phyloP scores from a whole-genome alignment of 2,888 invertebrate genomes.

The Plusia festucae region DNA sequence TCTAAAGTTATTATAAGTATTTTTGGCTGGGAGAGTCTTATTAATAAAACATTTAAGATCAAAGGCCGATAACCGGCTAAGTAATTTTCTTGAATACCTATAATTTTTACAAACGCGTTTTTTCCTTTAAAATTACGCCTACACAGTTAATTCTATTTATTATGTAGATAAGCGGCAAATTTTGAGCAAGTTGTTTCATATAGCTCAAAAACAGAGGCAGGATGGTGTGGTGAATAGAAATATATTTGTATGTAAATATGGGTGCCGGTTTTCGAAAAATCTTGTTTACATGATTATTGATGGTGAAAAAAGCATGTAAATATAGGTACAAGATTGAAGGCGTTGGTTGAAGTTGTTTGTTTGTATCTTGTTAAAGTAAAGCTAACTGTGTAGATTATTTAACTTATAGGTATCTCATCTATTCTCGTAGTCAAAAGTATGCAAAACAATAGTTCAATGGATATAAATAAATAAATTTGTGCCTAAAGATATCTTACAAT shows the following conservation, averaged over 20 bases:
- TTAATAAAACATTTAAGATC: no score
- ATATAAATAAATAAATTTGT: no score
- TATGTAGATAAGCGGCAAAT: constrained; percentile 10
- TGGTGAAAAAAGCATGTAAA: constrained; percentile 18
- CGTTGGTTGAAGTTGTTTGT: neutral
- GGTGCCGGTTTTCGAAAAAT: constrained; percentile 52
- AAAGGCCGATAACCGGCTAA: no score
- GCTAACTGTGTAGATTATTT: neutral
- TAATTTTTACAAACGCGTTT: no score
- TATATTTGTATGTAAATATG: constrained; percentile 58
- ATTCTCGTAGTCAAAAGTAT: neutral
- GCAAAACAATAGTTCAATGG: neutral
- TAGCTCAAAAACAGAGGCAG: constrained; percentile 47
- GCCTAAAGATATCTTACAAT: neutral
- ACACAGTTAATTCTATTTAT: constrained; percentile 18
- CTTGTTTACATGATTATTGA: constrained; percentile 41
- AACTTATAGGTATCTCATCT: neutral
- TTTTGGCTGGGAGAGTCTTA: no score
- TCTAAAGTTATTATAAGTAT: no score
- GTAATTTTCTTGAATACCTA: no score
- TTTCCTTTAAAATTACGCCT: constrained; percentile 7
- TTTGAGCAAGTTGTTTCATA: constrained; percentile 44
- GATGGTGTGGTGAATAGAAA: constrained; percentile 50
- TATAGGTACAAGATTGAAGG: constrained; percentile 29
- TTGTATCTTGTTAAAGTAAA: neutral